Evolutionary conservation across 2,113 vertebrate genomes (phyloP).

Genomic region (Vidua macroura): DNA sequence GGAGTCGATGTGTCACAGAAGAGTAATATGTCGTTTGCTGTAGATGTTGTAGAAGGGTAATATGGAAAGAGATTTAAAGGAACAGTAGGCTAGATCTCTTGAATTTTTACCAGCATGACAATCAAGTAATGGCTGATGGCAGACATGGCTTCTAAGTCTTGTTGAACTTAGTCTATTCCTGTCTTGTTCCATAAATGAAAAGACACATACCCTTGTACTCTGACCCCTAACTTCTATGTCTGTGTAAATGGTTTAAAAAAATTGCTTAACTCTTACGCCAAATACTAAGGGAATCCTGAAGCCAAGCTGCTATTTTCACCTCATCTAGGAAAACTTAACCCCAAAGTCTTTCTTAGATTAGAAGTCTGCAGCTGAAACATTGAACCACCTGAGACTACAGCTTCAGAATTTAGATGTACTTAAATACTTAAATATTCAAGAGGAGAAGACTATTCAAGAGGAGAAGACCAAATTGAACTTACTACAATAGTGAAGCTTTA

Average conservation of each 20-base stretch:
- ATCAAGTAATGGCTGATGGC: background rate
- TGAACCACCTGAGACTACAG: background rate
- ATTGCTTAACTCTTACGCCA: background rate
- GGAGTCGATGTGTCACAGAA: slow-evolving; percentile 27
- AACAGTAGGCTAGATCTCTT: background rate
- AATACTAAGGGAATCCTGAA: background rate
- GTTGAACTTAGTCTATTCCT: background rate
- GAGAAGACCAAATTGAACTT: background rate
- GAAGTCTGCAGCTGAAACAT: background rate
- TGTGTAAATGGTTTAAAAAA: background rate
- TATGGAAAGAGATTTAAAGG: slow-evolving; percentile 32
- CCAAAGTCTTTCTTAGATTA: background rate
- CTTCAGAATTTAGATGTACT: background rate
- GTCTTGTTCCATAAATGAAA: background rate
- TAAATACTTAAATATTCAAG: background rate
- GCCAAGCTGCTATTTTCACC: background rate
- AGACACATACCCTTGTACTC: background rate
- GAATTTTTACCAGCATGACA: background rate
- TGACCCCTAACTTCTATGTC: background rate
- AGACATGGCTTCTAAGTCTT: background rate
- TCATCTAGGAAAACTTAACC: background rate
- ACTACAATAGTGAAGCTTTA: background rate
- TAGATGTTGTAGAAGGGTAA: slow-evolving; percentile 2
- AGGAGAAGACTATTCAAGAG: background rate
- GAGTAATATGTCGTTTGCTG: slow-evolving; percentile 25